Evolutionary conservation across 2,888 invertebrate genomes (phyloP), one percentile per base, ranked within the genome.

Genomic region (Rhorus exstirpatorius): DNA sequence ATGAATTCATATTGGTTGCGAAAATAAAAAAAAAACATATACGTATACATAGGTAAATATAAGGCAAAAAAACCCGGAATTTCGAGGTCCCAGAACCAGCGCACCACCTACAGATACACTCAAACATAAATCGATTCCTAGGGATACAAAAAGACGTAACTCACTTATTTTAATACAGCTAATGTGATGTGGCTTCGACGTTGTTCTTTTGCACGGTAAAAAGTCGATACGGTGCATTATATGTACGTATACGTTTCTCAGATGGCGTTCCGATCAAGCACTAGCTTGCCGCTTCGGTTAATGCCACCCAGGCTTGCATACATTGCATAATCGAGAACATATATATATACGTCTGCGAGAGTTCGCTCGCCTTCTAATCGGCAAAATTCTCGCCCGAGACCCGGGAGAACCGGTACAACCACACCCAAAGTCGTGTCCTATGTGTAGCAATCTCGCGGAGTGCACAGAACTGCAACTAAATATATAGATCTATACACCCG

Each of bases 351-450:
- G 46, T 2, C 7, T 17, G n/a, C 1, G 74, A 83, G 75, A 81
- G 79, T 86, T 87, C 87, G 85, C 83, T 84, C 86, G 84, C 89
- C 84, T 90, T 90, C 90, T 90, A 89, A 89, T 89, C 89, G 87
- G 78, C 74, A 71, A 80, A 70, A 68, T 60, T 72, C 70, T 78
- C 74, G 74, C 63, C 87, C 84, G 84, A 81, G 87, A 87, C 83
- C 79, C 60, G 71, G 86, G 61, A 75, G 86, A 90, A 91, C 91
- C 89, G 89, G 91, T 91, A 91, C 89, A 90, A 91, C 91, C 91
- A 90, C 91, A 90, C 91, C 91, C 91, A 90, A 80, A 74, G 86
- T 85, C 21, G 76, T 46, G 53, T 70, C 31, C 35, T 53, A 31
- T 35, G 38, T 71, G 35, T 26, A 31, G 63, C 67, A 60, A 63